Base-by-base conservation (phyloP, 2,797 vertebrate species). In the Leptoclinus maculatus region DNA sequence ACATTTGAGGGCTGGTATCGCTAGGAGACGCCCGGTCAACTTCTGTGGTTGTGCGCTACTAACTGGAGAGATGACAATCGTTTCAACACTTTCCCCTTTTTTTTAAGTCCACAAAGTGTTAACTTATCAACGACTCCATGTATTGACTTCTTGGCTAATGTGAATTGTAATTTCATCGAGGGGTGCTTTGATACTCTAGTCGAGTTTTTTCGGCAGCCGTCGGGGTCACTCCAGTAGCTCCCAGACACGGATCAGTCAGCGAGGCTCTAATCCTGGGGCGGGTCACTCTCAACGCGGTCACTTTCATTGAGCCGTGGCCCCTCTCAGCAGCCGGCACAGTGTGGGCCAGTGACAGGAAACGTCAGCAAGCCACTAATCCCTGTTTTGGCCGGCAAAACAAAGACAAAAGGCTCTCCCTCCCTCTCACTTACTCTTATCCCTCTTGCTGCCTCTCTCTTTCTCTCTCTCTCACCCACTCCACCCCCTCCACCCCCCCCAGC, bases 311-410 rank as follows among this genome's bases (percentile, higher is more conserved):
- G 89, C 83, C 17, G 32, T 16, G 63, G 84, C 49, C 72, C 45
- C 64, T 82, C 74, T 63, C 23, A 84, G 74, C 74, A 70, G 75
- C 85, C 65, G 43, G 67, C 88, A 77, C 86, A 63, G 74, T 80
- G 83, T 76, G 91, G 91, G 76, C 74, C 58, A 88, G 72, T 94
- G 94, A 95, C 93, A 93, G 93, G 89, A 94, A 77, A 83, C 74
- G 71, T 95, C 93, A 92, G 85, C 91, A 23, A 84, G 87, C 65
- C 70, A 83, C 93, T 95, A 95, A 95, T 94, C 93, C 92, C 88
- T 76, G 58, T 88, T 95, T 91, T 92, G 87, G 75, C 81, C 86
- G 86, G 84, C 78, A 77, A 91, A 95, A 94, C 93, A 95, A 91
- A 89, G 89, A 87, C 86, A 84, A 87, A 88, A 60, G 76, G 70